Evolutionary conservation across 1,140 invertebrate genomes (phyloP).

Genomic region (Hermetia illucens): DNA sequence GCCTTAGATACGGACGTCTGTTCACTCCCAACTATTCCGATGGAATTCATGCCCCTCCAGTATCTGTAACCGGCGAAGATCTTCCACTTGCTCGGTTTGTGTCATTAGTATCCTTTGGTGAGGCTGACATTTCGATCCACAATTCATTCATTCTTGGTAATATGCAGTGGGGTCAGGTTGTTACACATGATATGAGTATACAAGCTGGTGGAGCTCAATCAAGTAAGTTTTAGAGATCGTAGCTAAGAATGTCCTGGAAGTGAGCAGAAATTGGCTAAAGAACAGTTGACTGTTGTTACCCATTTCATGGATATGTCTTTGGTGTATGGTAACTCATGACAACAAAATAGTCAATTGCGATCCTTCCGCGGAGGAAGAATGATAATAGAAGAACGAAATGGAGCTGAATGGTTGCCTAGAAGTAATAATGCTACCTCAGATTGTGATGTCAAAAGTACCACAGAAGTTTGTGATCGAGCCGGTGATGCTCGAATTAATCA

Average conservation of each 20-base stretch:
- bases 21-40: constrained; percentile 69
- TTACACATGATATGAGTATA: constrained; percentile 75
- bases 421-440: constrained; percentile 45
- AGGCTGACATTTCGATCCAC: constrained; percentile 50
- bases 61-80: constrained; percentile 40
- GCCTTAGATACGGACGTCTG: constrained; percentile 60
- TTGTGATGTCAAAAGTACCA: constrained; percentile 40
- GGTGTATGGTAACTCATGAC: constrained; percentile 62
- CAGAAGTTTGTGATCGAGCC: constrained; percentile 53
- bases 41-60: constrained; percentile 49
- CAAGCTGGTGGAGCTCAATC: constrained; percentile 55
- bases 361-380: constrained; percentile 48
- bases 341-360: constrained; percentile 46
- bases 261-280: constrained; percentile 42
- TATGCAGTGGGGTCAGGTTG: constrained; percentile 79
- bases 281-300: constrained; percentile 72
- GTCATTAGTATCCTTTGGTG: constrained; percentile 50
- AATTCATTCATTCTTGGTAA: constrained; percentile 58
- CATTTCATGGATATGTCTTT: constrained; percentile 72
- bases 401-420: constrained; percentile 53
- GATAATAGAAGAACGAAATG: constrained; percentile 41
- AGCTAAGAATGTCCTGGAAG: constrained; percentile 45
- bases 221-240: too few relatives aligned
- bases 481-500: constrained; percentile 81
- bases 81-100: constrained; percentile 57